Base-by-base conservation (phyloP, 2,888 invertebrate genomes). In the Erynnis tages region DNA sequence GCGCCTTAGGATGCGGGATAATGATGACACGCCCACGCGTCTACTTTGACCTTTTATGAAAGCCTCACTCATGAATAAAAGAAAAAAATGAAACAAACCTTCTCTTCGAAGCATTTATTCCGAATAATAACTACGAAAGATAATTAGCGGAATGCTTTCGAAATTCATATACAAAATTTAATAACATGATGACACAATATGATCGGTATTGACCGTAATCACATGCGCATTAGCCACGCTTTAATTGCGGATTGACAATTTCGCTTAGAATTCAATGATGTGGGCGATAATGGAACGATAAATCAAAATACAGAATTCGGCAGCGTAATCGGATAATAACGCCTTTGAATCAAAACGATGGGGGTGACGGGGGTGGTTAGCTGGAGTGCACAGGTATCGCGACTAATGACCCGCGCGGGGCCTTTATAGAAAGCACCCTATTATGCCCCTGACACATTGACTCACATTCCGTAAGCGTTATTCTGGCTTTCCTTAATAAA, bases 1-100 rank as follows among this genome's bases (percentile, higher is more conserved):
- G 81, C 82, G 81, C 82, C 81, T 7, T 41, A 47, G 57, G 59
- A 56, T 62, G 59, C 60, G 57, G 37, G 54, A 66, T 69, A 70
- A 67, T 68, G 66, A 61, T 63, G 58, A 59, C 58, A 62, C 64
- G 69, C 67, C 65, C 58, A 70, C 66, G 54, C 54, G 34, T 52
- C 56, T 29, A 16, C 27, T 47, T 27, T 38, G 25, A 46, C 19
- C 37, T 47, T 47, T 29, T 47, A 29, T 13, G 29, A 47, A 6
- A 5, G n/a, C n/a, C n/a, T n/a, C n/a, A n/a, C n/a, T n/a, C n/a
- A n/a, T n/a, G n/a, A n/a, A n/a, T n/a, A n/a, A 32, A 29, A 27
- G 8, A 8, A 10, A 41, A 8, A n/a, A 41, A 27, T 27, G n/a
- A 8, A 11, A 40, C 14, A 8, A 16, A 16, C 14, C 8, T 5